These are phyloP conservation scores for Mamestra configurata DNA, from an alignment of 1,140 invertebrate species.

Conservation along the genomic window DNA sequence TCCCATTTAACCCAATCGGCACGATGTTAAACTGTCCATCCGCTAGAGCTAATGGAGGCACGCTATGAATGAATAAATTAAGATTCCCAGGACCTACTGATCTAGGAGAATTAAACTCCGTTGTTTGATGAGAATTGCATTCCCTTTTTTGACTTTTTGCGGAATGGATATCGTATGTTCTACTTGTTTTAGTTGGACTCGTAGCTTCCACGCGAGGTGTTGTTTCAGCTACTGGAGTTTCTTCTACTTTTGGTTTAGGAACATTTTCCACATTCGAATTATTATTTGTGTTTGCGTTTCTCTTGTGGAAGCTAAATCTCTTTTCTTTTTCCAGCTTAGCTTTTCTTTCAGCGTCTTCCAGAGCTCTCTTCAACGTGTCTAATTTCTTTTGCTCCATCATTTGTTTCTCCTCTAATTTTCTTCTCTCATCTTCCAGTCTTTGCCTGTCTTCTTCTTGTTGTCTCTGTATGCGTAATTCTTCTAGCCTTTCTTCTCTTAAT, in stretches of 20 bases:
- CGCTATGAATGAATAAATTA: slow-evolving; percentile 84
- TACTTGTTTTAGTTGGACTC: slow-evolving; percentile 79
- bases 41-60: slow-evolving; percentile 77
- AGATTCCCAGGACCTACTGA: slow-evolving; percentile 77
- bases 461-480: slow-evolving; percentile 90
- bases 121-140: slow-evolving; percentile 76
- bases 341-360: slow-evolving; percentile 89
- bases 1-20: slow-evolving; percentile 80
- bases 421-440: slow-evolving; percentile 89
- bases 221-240: slow-evolving; percentile 49
- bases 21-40: slow-evolving; percentile 84
- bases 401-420: slow-evolving; percentile 89
- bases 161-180: slow-evolving; percentile 82
- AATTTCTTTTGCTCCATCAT: slow-evolving; percentile 89
- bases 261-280: slow-evolving; percentile 58
- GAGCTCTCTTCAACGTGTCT: slow-evolving; percentile 89
- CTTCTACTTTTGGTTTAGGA: slow-evolving; percentile 60
- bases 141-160: slow-evolving; percentile 79
- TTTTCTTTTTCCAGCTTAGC: slow-evolving; percentile 89
- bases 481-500: slow-evolving; percentile 90
- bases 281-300: slow-evolving; percentile 54
- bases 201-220: slow-evolving; percentile 64
- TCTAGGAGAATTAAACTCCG: slow-evolving; percentile 80
- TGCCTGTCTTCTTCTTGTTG: slow-evolving; percentile 90
- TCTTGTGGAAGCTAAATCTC: slow-evolving; percentile 78